Evolutionary conservation across 2,797 vertebrate genomes (phyloP), one percentile per base, ranked within the genome.

Genomic region (Poeciliopsis turneri): DNA sequence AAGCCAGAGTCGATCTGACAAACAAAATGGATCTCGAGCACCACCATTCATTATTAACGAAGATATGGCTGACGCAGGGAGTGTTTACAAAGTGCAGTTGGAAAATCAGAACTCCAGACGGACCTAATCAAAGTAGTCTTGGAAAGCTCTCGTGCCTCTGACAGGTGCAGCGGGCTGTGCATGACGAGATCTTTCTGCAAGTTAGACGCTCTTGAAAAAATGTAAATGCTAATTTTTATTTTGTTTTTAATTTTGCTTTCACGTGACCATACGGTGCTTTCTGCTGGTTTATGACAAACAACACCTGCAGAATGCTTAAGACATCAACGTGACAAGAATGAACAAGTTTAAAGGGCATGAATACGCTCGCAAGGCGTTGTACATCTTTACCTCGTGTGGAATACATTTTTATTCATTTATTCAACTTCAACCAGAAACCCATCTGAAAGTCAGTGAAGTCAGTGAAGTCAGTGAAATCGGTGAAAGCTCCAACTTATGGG

Each of bases 1-100:
- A 96, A 95, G 91, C 88, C 94, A 86, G 91, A 94, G 95, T 89
- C 86, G 79, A 92, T 97, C 93, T 93, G 94, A 96, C 95, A 97
- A 97, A 97, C 95, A 97, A 81, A 85, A 84, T 76, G 92, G 91
- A 80, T 89, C 81, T 72, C 84, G 57, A 83, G 89, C 91, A 93
- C 96, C 94, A 93, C 96, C 94, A 94, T 93, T 97, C 92, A 94
- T 95, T 93, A 94, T 91, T 88, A 90, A 86, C 84, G 81, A 81
- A 77, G 80, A 89, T 88, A 87, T 10, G 33, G 57, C 55, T 2
- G 47, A 80, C 76, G 55, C 53, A 3, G 59, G 72, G 70, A 81
- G 23, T 47, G 74, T 86, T 87, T 91, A 90, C 84, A 85, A 88
- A 89, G 84, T 81, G 84, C 93, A 95, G 90, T 90, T 94, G 88